Conservation (phyloP, 2,888 invertebrate species). For the Heliconius ethilla region DNA sequence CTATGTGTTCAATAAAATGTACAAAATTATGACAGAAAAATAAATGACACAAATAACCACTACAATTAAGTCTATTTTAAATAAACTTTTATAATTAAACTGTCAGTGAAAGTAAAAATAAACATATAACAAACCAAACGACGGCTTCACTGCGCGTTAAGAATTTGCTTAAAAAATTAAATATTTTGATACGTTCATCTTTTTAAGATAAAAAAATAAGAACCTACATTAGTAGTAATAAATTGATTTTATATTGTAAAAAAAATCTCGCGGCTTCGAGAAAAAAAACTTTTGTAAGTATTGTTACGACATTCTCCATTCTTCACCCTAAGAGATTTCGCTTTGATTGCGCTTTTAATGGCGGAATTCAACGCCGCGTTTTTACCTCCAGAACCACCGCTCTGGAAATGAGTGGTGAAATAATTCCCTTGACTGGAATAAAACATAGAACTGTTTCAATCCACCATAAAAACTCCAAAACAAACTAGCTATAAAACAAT, state of each 20-base stretch:
- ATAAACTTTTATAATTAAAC: background rate
- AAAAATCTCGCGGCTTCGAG: no score
- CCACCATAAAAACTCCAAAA: background rate
- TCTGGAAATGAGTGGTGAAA: background rate
- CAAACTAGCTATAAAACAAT: background rate
- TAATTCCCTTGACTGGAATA: background rate
- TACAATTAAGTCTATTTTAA: background rate
- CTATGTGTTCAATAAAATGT: background rate
- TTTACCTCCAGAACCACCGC: background rate
- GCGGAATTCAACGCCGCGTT: background rate
- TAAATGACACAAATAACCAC: background rate
- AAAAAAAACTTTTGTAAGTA: no score
- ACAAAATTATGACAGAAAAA: background rate
- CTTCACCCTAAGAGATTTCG: no score
- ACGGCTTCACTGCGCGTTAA: background rate
- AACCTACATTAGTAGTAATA: no score
- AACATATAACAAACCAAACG: background rate
- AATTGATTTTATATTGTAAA: no score
- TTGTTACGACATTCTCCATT: background rate
- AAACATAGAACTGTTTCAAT: background rate
- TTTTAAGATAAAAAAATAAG: background rate
- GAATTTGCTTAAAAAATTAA: background rate
- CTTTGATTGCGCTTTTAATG: background rate
- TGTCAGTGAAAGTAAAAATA: conserved; percentile 5
- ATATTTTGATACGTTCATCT: no score